Evolutionary conservation across 1,140 invertebrate genomes (phyloP).

Genomic region (roundworm (Caenorhabditis elegans)): DNA sequence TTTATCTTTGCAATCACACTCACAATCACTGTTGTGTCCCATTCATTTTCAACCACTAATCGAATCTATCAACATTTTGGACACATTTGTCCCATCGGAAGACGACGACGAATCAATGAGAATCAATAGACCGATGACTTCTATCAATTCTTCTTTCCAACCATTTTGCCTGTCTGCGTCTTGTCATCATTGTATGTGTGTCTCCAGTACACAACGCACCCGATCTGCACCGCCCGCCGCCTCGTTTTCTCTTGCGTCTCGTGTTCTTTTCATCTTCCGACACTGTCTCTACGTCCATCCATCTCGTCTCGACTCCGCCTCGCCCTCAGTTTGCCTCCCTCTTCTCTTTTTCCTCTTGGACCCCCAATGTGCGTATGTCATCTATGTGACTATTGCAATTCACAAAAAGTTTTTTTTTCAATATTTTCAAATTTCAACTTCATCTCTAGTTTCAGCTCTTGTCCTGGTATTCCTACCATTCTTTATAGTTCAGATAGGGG

Average conservation of each 20-base stretch:
- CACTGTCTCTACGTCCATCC: conserved; percentile 11
- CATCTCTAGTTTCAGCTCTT: too few species aligned
- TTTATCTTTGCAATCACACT: conserved; percentile 4
- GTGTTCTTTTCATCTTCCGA: conserved; percentile 2
- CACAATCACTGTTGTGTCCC: not conserved
- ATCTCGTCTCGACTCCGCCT: conserved; percentile 30
- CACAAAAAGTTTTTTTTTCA: not conserved
- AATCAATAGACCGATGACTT: conserved; percentile 17
- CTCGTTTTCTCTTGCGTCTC: not conserved
- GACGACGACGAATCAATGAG: not conserved
- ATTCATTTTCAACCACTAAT: conserved; percentile 19
- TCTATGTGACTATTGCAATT: conserved; percentile 24
- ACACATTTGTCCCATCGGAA: not conserved
- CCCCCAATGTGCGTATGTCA: conserved; percentile 16
- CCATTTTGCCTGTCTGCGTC: not conserved
- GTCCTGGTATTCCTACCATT: not conserved
- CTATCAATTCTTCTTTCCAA: not conserved
- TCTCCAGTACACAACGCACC: conserved; percentile 8
- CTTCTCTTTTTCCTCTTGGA: conserved; percentile 19
- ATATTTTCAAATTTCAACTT: not conserved
- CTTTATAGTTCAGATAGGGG: too few species aligned
- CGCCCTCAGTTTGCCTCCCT: conserved; percentile 25
- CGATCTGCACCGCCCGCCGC: not conserved
- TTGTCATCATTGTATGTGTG: conserved; percentile 25
- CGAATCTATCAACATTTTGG: not conserved